These are phyloP conservation scores for Doris montereyensis DNA, from an alignment of 2,888 invertebrate genomes.

Conservation along the genomic window DNA sequence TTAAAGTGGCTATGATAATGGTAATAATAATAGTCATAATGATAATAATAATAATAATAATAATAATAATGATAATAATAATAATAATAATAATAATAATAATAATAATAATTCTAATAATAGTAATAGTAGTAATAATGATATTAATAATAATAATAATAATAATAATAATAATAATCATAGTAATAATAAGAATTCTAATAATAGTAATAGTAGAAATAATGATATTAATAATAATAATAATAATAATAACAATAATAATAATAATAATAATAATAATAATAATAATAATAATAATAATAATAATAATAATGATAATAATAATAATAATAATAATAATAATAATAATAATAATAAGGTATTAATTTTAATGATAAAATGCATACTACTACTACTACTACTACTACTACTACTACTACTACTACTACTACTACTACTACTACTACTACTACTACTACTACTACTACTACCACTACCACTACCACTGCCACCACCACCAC, in stretches of 20 bases:
- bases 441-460: not conserved
- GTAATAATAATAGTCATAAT: too few species aligned
- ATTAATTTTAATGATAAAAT: too few species aligned
- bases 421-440: not conserved
- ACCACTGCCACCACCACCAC: too few species aligned
- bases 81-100: too few species aligned
- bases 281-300: slow-evolving; percentile 45
- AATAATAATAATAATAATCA: too few species aligned
- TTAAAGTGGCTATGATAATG: too few species aligned
- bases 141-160: too few species aligned
- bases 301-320: slow-evolving; percentile 44
- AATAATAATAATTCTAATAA: too few species aligned
- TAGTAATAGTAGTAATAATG: too few species aligned
- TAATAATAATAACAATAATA: not conserved
- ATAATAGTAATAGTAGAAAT: not conserved
- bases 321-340: slow-evolving; percentile 43
- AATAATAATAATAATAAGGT: slow-evolving; percentile 31
- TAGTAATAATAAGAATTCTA: too few species aligned
- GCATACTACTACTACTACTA: slow-evolving; percentile 40
- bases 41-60: too few species aligned
- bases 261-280: slow-evolving; percentile 38
- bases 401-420: slow-evolving; percentile 1
- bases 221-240: not conserved
- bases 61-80: too few species aligned
- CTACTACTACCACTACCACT: not conserved